Evolutionary conservation across 2,888 invertebrate species (phyloP).

Genomic region (Chaitophorus viminalis): DNA sequence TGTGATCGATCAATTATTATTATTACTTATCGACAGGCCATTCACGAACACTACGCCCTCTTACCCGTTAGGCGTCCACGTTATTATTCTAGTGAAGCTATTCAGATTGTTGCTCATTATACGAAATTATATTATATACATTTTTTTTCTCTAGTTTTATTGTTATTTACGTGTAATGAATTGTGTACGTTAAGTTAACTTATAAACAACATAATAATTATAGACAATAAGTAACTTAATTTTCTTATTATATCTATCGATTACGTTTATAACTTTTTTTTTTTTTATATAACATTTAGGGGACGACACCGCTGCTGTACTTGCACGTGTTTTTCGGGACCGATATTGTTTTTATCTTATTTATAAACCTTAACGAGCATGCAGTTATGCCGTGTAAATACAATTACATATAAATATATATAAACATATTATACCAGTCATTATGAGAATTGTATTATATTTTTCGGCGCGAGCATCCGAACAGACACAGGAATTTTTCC

Average conservation of each 20-base stretch:
- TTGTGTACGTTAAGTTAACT: constrained; percentile 22
- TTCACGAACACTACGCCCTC: constrained; percentile 46
- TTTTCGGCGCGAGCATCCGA: not conserved
- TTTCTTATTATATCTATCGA: constrained; percentile 48
- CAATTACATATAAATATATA: not conserved
- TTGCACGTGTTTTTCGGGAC: constrained; percentile 21
- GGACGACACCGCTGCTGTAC: constrained; percentile 21
- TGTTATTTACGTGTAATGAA: not conserved
- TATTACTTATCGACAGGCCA: not conserved
- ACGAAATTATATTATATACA: constrained; percentile 4
- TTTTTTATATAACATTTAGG: not conserved
- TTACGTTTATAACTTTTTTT: constrained; percentile 11
- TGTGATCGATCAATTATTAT: constrained; percentile 31
- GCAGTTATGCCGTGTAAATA: constrained; percentile 15
- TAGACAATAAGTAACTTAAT: constrained; percentile 41
- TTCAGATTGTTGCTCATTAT: constrained; percentile 44
- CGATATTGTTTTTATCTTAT: constrained; percentile 41
- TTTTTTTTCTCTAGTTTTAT: not conserved
- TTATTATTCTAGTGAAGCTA: constrained; percentile 17
- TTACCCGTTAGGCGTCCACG: constrained; percentile 43
- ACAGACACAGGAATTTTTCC: not conserved
- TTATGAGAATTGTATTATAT: not conserved
- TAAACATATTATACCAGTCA: constrained; percentile 29
- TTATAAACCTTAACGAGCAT: constrained; percentile 25
- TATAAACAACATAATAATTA: constrained; percentile 5